phyloP scores from a whole-genome alignment of 2,113 vertebrate genomes.

The Lepus timidus region DNA sequence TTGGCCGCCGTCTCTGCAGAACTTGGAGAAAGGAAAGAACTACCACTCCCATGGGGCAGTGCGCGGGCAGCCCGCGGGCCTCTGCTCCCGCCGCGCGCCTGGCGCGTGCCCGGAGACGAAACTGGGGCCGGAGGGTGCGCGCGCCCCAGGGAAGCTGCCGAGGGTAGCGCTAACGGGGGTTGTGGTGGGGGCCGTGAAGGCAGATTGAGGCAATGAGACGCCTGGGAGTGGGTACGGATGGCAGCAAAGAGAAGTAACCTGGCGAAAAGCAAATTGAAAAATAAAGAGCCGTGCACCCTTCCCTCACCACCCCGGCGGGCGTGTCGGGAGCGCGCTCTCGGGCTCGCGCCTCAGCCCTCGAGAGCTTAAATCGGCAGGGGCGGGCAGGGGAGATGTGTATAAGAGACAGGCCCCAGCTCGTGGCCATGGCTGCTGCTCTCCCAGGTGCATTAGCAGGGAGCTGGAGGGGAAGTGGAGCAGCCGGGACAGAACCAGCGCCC shows the following conservation, averaged over 20 bases:
- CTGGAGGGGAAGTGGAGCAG: no score
- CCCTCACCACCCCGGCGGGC: rapidly evolving
- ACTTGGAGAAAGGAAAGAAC: rapidly evolving
- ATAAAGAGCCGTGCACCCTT: background rate
- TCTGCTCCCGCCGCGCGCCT: background rate
- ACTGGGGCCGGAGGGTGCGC: background rate
- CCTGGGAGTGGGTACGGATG: background rate
- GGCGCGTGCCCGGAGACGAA: background rate
- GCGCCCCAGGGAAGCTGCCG: background rate
- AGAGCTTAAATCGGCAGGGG: background rate
- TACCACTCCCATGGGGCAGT: conserved; percentile 78
- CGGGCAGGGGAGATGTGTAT: no score
- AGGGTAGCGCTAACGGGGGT: background rate
- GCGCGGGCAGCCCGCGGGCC: background rate
- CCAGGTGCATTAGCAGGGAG: no score
- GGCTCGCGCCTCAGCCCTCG: rapidly evolving
- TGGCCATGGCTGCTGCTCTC: no score
- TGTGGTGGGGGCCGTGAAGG: rapidly evolving
- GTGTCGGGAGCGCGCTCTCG: background rate
- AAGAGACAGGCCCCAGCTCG: no score
- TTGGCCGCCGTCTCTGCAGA: rapidly evolving
- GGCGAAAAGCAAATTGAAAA: background rate
- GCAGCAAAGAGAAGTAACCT: background rate
- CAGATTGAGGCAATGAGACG: background rate
- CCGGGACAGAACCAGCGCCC: no score